Conservation (phyloP, 1,140 invertebrate genomes). For the Heterodera carotae region DNA sequence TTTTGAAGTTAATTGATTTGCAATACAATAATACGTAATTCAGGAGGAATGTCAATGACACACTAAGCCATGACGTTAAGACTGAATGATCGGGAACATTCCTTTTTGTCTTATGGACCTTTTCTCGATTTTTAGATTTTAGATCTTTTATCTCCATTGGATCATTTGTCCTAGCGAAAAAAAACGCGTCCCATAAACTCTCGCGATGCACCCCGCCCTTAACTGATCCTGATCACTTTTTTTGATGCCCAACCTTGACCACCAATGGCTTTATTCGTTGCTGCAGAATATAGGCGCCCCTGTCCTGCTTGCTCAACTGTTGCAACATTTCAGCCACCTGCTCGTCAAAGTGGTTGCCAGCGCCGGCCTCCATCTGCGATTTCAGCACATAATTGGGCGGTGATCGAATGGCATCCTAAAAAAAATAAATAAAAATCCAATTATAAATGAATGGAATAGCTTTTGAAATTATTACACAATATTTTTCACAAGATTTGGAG, state of each 20-base stretch:
- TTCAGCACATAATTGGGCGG: slow-evolving; percentile 23
- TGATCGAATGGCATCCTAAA: slow-evolving; percentile 1
- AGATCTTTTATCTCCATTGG: no score
- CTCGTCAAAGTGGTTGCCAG: slow-evolving; percentile 22
- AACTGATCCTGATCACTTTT: no score
- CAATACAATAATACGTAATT: background rate
- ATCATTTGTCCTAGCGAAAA: no score
- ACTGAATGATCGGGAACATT: no score
- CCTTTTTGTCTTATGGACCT: background rate
- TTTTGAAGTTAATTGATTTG: background rate
- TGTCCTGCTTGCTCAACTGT: slow-evolving; percentile 8
- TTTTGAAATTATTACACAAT: no score
- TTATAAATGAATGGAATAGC: background rate
- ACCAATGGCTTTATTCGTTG: slow-evolving; percentile 15
- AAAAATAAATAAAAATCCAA: background rate
- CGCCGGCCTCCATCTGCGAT: slow-evolving; percentile 6
- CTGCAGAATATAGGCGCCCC: slow-evolving; percentile 13
- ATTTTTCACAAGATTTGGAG: no score
- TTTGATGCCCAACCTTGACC: slow-evolving; percentile 6
- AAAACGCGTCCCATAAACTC: no score
- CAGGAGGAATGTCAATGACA: background rate
- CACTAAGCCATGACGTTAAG: no score
- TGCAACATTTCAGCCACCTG: slow-evolving; percentile 18
- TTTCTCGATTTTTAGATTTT: background rate
- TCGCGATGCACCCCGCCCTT: no score